Percentiles rank a stretch among this genome's conserved stretches.
Evolutionary conservation across 2,797 vertebrate species (phyloP).

Genomic region (Cercopithecus neglectus): DNA sequence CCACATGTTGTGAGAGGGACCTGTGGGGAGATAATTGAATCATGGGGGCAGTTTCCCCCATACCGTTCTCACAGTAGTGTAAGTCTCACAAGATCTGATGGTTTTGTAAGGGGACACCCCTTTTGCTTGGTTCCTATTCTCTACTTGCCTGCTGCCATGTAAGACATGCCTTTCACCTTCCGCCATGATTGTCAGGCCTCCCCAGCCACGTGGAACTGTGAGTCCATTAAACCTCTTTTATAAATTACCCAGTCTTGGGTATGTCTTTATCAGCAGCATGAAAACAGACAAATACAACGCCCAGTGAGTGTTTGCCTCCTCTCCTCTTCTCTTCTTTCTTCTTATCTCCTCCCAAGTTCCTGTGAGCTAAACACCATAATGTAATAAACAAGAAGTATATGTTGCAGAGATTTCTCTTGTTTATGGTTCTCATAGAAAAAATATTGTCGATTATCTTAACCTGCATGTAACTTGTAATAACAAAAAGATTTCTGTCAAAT

Average conservation of each 20-base stretch:
- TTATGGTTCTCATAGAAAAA: background rate
- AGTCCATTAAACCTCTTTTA: background rate
- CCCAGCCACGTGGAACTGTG: background rate
- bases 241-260: background rate
- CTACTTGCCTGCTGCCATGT: background rate
- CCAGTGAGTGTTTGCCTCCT: background rate
- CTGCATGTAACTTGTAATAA: background rate
- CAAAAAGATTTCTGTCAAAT: conserved; percentile 62
- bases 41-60: background rate
- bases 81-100: background rate
- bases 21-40: background rate
- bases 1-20: background rate
- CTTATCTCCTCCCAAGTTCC: background rate
- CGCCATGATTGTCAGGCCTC: background rate
- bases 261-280: background rate
- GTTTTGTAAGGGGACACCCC: background rate
- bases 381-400: conserved; percentile 7
- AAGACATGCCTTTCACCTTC: background rate
- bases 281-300: background rate
- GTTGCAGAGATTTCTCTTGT: background rate
- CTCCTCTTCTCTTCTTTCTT: background rate
- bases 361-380: background rate
- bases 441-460: conserved; percentile 48
- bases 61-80: background rate
- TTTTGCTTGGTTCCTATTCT: background rate